Base-by-base conservation (phyloP, 2,888 invertebrate genomes). In the Cancer borealis region DNA sequence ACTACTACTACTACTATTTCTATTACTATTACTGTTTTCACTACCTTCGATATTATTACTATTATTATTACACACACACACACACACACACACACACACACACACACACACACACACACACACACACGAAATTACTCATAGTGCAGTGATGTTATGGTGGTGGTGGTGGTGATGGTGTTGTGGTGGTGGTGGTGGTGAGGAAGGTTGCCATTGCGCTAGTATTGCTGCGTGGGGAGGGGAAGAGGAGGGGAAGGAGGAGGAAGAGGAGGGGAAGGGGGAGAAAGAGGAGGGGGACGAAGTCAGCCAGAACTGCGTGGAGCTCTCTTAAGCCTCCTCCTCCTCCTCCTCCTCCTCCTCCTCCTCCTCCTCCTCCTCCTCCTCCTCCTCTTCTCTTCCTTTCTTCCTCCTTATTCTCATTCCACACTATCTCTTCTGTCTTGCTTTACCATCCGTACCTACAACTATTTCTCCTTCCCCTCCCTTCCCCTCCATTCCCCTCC, bases 101-200 rank as follows among this genome's bases (percentile, higher is more conserved):
- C 79, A 79, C 79, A 79, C 79, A 79, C 79, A 79, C 79, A 79
- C 79, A 79, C 79, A 79, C 30, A 79, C 79, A 79, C 79, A 79
- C 79, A 79, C 30, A 30, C 79, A 79, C 79, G 26, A 3, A 79
- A 21, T 30, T 79, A 30, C 30, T 12, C 8, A 26, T 30, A 30
- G 6, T n/a, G n/a, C 6, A 21, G 12, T 54, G 54, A 17, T 54
- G 14, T 12, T 54, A 54, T 49, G 6, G 49, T 49, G 6, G 66
- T 66, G 5, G 66, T 26, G n/a, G 30, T 49, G 79, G 30, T 79
- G 26, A 26, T 79, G 79, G 79, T 79, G 79, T 8, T 30, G 30
- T 79, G 79, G 79, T 79, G 79, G 10, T 79, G 79, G 79, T 79
- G 79, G 79, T 79, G 79, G 6, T 79, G 79, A 79, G 30, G 8